Conservation (phyloP, 2,113 vertebrate species). For the Onychostoma macrolepis region DNA sequence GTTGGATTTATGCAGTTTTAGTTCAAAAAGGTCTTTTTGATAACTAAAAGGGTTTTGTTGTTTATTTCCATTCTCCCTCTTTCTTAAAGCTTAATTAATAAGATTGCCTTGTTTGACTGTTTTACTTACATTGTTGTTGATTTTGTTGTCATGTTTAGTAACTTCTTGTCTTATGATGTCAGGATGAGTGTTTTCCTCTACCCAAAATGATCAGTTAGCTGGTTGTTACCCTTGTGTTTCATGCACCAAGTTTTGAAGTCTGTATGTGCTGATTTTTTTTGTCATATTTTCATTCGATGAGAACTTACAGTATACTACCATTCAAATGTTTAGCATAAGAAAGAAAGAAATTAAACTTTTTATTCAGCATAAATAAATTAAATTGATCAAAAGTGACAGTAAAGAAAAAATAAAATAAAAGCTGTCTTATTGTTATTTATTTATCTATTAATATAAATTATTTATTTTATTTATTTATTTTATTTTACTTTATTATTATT, state of each 20-base stretch:
- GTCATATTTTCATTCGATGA: background rate
- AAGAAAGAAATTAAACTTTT: background rate
- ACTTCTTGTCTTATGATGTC: background rate
- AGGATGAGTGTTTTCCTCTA: background rate
- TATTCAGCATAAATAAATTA: background rate
- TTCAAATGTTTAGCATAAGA: background rate
- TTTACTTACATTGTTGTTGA: background rate
- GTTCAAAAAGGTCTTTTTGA: background rate
- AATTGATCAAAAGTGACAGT: background rate
- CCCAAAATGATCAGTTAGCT: background rate
- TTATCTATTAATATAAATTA: no score
- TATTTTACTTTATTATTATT: no score
- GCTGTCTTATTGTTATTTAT: no score
- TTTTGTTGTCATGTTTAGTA: background rate
- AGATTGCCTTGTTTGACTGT: background rate
- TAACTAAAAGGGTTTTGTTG: background rate
- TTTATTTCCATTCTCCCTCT: background rate
- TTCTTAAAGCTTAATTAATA: no score
- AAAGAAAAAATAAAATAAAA: background rate
- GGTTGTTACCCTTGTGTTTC: background rate
- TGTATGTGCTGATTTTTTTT: background rate
- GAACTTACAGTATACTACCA: no score
- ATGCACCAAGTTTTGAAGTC: background rate
- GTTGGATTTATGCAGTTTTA: background rate
- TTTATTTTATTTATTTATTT: no score